phyloP scores from a whole-genome alignment of 2,797 vertebrate species.

The Saguinus oedipus region DNA sequence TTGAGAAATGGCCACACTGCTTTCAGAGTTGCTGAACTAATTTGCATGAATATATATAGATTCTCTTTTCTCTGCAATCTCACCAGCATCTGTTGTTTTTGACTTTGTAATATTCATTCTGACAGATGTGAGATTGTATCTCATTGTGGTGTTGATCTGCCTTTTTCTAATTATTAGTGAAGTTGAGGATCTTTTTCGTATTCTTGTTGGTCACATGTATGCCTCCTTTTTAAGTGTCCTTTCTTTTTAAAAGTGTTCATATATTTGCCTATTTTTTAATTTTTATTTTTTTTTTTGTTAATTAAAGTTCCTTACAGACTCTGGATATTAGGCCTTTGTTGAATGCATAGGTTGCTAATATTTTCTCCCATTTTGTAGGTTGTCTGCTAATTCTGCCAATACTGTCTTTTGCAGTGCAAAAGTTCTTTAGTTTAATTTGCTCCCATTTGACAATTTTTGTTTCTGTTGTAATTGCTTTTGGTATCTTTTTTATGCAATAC shows the following conservation, averaged over 20 bases:
- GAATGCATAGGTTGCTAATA: background rate
- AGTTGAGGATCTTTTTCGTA: background rate
- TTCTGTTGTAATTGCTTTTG: background rate
- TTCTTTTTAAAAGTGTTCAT: background rate
- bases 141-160: background rate
- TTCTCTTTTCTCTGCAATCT: background rate
- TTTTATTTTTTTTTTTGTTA: background rate
- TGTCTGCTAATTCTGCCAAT: background rate
- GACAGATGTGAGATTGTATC: background rate
- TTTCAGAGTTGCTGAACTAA: background rate
- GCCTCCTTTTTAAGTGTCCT: background rate
- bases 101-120: background rate
- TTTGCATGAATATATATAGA: background rate
- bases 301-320: background rate
- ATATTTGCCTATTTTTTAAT: background rate
- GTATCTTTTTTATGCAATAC: background rate
- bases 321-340: background rate
- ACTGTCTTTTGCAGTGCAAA: background rate
- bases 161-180: background rate
- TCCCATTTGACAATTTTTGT: background rate
- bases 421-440: background rate
- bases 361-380: background rate
- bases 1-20: background rate
- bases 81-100: background rate
- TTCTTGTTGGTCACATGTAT: background rate